Evolutionary conservation across 2,797 vertebrate genomes (phyloP).

Genomic region (Bufotes viridis): DNA sequence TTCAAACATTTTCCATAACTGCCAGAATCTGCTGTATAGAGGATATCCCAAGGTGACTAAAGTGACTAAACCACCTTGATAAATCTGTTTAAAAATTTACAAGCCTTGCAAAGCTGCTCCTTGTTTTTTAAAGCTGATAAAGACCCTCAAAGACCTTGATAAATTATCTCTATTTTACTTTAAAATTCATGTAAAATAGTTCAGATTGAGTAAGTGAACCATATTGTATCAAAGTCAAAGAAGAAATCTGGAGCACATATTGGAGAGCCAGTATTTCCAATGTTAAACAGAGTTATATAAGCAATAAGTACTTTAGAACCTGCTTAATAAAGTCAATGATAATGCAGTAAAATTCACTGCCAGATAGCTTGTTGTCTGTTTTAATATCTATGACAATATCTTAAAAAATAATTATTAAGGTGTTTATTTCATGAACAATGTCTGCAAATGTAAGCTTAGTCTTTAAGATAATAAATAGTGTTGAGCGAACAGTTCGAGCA

Average conservation of each 20-base stretch:
- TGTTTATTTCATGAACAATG: constrained; percentile 28
- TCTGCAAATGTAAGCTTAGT: constrained; percentile 2
- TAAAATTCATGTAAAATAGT: constrained; percentile 56
- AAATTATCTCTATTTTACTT: constrained; percentile 58
- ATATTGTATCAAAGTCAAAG: constrained; percentile 34
- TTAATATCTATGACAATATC: constrained; percentile 48
- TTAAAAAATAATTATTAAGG: constrained; percentile 30
- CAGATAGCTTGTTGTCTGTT: constrained; percentile 15
- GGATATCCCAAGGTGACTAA: constrained; percentile 47
- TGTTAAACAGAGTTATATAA: neutral
- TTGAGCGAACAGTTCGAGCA: too few relatives aligned
- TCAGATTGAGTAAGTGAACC: constrained; percentile 34
- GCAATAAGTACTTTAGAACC: constrained; percentile 22
- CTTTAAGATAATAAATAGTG: neutral
- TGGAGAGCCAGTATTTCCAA: neutral
- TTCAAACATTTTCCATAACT: constrained; percentile 19
- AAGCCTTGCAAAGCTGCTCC: constrained; percentile 33
- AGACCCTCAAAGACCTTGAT: constrained; percentile 51
- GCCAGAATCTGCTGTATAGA: constrained; percentile 22
- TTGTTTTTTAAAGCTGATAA: constrained; percentile 50
- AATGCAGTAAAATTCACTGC: constrained; percentile 25
- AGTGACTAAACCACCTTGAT: constrained; percentile 32
- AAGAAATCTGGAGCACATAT: neutral
- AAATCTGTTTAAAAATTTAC: constrained; percentile 56
- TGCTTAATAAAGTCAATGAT: constrained; percentile 44